Base-by-base conservation (phyloP, 2,888 invertebrate genomes). In the Dicranocentrus wangi region DNA sequence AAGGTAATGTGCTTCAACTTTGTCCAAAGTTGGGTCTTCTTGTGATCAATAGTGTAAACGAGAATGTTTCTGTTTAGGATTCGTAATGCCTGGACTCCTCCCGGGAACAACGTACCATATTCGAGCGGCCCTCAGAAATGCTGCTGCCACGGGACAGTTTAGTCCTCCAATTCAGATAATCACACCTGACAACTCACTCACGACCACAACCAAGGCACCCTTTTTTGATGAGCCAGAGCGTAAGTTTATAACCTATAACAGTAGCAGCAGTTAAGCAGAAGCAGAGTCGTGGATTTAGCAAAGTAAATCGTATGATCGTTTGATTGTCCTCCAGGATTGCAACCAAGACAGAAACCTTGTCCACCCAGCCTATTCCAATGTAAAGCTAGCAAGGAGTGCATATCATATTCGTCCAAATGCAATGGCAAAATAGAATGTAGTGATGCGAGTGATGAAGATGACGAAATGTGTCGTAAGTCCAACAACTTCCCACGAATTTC, bases 91-190 rank as follows among this genome's bases (percentile, higher is more conserved):
- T 47, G 72, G 73, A 25, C 68, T 83, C 5, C 60, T 81, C 0
- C 81, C 83, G 28, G 78, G 78, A 27, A 83, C 83, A 19, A 71
- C 78, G 0, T 83, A 83, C 47, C 83, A 83, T 60, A 79, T 83
- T n/a, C 25, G 83, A 70, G 81, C 83, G n/a, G 81, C 81, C 25
- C 43, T 83, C 15, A 78, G 65, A 76, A 83, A 81, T 32, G 78
- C 81, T 3, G 69, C 81, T 3, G 78, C 81, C 13, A 32, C 42
- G 5, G 83, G 83, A 32, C 70, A 63, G 17, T 81, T 81, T 19
- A 79, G 81, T 21, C 83, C 81, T 25, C 79, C 81, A 2, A 79
- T 81, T 51, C 78, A 77, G 23, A 82, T 82, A 23, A 77, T 71
- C 8, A 82, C 82, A 1, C 58, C 77, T 2, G 77, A 82, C 17